phyloP scores from a whole-genome alignment of 1,140 invertebrate genomes.

The Melipona quadrifasciata region DNA sequence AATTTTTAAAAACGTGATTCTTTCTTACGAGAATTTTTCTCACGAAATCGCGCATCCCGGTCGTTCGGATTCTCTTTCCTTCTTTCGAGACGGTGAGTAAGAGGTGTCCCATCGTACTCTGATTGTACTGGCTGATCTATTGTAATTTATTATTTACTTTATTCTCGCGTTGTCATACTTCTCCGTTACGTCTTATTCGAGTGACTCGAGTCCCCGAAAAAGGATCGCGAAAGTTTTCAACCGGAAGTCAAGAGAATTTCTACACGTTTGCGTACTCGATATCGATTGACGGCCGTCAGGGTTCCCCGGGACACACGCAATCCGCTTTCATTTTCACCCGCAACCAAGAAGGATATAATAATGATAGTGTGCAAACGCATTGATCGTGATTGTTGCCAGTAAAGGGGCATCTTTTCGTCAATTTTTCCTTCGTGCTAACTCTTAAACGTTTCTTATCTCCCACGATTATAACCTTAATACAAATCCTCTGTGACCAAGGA shows the following conservation, averaged over 20 bases:
- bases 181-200: too few species aligned
- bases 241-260: not conserved
- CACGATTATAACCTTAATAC: not conserved
- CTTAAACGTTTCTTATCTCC: not conserved
- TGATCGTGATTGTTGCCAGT: constrained; percentile 24
- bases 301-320: constrained; percentile 17
- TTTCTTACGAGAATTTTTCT: not conserved
- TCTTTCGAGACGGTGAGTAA: constrained; percentile 20
- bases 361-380: not conserved
- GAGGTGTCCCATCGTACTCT: too few species aligned
- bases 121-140: constrained; percentile 7
- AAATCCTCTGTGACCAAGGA: not conserved
- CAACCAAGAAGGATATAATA: constrained; percentile 10
- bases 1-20: too few species aligned
- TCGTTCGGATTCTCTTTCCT: constrained; percentile 14
- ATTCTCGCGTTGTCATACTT: not conserved
- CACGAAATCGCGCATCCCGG: not conserved
- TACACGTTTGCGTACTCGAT: not conserved
- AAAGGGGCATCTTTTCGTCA: not conserved
- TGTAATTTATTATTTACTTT: not conserved
- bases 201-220: too few species aligned
- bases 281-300: constrained; percentile 19
- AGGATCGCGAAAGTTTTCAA: not conserved
- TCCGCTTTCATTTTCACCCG: constrained; percentile 39
- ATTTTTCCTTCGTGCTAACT: not conserved